Percentiles rank a stretch among this genome's conserved stretches.
These are phyloP conservation scores for Phenganax marumi DNA, from an alignment of 92 coral and sea anemone genomes.

Conservation along the genomic window DNA sequence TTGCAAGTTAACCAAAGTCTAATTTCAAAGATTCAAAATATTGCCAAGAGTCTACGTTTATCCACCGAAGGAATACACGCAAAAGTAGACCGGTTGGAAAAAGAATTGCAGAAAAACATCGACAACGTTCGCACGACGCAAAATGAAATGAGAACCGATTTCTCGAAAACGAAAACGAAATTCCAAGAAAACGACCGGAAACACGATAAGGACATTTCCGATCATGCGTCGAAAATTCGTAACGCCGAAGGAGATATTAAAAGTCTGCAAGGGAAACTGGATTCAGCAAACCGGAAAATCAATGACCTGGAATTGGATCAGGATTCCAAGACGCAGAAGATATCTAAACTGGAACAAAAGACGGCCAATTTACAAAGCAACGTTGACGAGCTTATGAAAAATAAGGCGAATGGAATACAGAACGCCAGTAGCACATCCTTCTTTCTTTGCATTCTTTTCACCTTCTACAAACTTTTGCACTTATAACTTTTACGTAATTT, in stretches of 20 bases:
- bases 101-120: not conserved
- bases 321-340: not conserved
- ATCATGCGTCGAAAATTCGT: not conserved
- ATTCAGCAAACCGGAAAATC: not conserved
- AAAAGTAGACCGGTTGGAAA: not conserved
- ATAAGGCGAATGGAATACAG: not conserved
- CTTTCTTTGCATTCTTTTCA: no score
- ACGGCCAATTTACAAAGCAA: not conserved
- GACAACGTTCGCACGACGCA: not conserved
- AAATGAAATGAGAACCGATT: not conserved
- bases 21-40: not conserved
- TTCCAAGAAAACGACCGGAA: conserved; percentile 30
- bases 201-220: conserved; percentile 1
- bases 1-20: not conserved
- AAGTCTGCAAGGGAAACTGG: not conserved
- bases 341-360: not conserved
- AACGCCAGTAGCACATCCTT: no score
- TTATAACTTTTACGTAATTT: no score
- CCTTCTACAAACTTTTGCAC: no score
- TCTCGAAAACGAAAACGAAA: conserved; percentile 9
- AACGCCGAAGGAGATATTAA: not conserved
- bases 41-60: not conserved
- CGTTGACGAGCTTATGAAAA: not conserved
- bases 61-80: not conserved
- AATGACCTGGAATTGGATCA: not conserved